phyloP scores from a whole-genome alignment of 2,797 vertebrate species.

The Peromyscus nudipes region DNA sequence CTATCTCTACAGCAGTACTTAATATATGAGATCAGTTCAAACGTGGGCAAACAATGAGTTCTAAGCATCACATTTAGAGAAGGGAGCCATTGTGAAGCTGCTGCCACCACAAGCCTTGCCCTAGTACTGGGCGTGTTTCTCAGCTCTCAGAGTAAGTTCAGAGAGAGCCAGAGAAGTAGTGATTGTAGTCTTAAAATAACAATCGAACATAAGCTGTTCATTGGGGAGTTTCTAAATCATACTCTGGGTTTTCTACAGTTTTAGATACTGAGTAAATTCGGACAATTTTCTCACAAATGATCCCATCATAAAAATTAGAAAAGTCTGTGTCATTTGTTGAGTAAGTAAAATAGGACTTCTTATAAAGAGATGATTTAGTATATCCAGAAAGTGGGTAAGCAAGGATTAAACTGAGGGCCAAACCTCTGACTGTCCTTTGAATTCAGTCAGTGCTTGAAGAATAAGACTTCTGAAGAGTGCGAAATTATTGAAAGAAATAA shows the following conservation, averaged over 20 bases:
- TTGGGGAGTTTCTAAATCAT: neutral
- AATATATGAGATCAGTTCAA: slow-evolving; percentile 8
- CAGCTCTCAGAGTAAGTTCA: neutral
- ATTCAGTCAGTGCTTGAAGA: neutral
- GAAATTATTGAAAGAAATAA: neutral
- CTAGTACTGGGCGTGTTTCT: slow-evolving; percentile 17
- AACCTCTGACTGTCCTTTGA: neutral
- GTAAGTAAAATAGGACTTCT: neutral
- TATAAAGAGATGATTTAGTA: neutral
- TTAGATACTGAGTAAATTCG: neutral
- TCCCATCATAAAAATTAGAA: neutral
- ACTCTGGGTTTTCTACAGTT: neutral
- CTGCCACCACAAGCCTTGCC: neutral
- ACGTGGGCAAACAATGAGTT: neutral
- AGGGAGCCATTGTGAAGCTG: neutral
- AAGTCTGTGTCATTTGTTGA: slow-evolving; percentile 11
- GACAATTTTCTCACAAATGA: slow-evolving; percentile 2
- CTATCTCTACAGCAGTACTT: neutral
- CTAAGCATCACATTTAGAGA: slow-evolving; percentile 1
- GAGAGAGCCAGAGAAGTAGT: neutral
- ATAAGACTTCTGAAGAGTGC: neutral
- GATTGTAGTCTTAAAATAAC: slow-evolving; percentile 47
- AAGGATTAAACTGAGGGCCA: slow-evolving; percentile 7
- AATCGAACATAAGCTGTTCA: slow-evolving; percentile 3
- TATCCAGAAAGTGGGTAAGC: neutral